Conservation (phyloP, 2,888 invertebrate species). For the Xanthia icteritia region DNA sequence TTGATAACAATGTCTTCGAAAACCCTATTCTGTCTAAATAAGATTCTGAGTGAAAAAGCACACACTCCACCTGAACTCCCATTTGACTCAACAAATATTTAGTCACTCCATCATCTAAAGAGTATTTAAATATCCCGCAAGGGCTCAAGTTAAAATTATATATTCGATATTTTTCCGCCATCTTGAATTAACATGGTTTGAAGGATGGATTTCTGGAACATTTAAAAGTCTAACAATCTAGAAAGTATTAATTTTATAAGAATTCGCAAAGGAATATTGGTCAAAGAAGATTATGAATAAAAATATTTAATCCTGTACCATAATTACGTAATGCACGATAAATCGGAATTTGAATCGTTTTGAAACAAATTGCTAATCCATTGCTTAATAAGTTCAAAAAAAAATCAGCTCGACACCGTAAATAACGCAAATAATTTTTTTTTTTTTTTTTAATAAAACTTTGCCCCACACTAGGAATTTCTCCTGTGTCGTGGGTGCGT, state of each 20-base stretch:
- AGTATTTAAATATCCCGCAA: conserved; percentile 42
- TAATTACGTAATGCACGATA: too few species aligned
- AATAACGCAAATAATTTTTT: too few species aligned
- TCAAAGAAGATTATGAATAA: conserved; percentile 62
- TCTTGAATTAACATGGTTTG: conserved; percentile 33
- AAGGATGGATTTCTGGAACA: conserved; percentile 46
- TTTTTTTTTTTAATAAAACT: too few species aligned
- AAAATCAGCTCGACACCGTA: too few species aligned
- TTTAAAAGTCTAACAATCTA: conserved; percentile 44
- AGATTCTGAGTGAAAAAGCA: neutral
- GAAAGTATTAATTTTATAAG: conserved; percentile 51
- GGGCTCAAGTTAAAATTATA: conserved; percentile 27
- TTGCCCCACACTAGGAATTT: too few species aligned
- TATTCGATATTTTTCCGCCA: conserved; percentile 53
- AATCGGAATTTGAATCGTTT: too few species aligned
- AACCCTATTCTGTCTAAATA: neutral
- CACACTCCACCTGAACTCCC: conserved; percentile 16
- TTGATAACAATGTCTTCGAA: neutral
- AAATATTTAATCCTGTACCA: conserved; percentile 24
- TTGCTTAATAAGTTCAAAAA: too few species aligned
- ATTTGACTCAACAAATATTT: conserved; percentile 41
- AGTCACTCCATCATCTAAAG: conserved; percentile 19
- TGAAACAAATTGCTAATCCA: too few species aligned
- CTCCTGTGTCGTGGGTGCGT: too few species aligned
- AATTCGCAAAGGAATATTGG: conserved; percentile 45